A percentile compares a stretch with the other conserved stretches of the same genome.
Conservation (phyloP, 53 echinoderm and acorn worm species). For the Holothuria scabra region DNA sequence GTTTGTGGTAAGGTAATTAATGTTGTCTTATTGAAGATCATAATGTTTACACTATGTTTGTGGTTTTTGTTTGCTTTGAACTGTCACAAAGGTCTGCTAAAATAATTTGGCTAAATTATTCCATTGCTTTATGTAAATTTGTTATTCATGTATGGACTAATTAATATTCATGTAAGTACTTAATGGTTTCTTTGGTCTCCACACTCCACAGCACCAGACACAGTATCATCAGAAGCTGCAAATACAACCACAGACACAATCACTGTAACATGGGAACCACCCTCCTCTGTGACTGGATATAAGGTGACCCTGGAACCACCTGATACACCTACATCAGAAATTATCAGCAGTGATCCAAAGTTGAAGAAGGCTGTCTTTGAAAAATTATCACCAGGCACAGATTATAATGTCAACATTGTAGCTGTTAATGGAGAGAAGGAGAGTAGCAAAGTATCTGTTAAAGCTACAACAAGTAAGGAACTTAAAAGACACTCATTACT, state of each 20-base stretch:
- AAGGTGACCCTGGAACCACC: slow-evolving; percentile 85
- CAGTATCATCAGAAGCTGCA: slow-evolving; percentile 66
- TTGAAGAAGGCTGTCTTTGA: slow-evolving; percentile 70
- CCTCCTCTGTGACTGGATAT: slow-evolving; percentile 75
- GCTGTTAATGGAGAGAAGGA: slow-evolving; percentile 68
- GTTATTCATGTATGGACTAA: no score
- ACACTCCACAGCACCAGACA: slow-evolving; percentile 74
- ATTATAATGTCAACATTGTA: slow-evolving; percentile 73
- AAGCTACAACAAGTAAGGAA: slow-evolving; percentile 79
- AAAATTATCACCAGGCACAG: slow-evolving; percentile 71
- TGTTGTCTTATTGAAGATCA: no score
- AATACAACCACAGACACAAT: slow-evolving; percentile 63
- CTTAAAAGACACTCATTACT: not conserved
- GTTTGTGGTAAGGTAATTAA: no score
- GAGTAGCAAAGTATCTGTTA: slow-evolving; percentile 67
- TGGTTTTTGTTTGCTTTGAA: no score
- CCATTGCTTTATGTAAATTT: no score
- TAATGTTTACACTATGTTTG: no score
- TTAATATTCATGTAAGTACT: not conserved
- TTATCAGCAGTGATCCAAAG: slow-evolving; percentile 74
- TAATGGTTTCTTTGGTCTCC: slow-evolving; percentile 3
- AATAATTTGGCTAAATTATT: no score
- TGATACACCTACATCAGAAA: slow-evolving; percentile 70
- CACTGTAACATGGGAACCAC: slow-evolving; percentile 79
- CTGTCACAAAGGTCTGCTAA: no score